Evolutionary conservation across 1,140 invertebrate species (phyloP).

Genomic region (Bacillus rossius): DNA sequence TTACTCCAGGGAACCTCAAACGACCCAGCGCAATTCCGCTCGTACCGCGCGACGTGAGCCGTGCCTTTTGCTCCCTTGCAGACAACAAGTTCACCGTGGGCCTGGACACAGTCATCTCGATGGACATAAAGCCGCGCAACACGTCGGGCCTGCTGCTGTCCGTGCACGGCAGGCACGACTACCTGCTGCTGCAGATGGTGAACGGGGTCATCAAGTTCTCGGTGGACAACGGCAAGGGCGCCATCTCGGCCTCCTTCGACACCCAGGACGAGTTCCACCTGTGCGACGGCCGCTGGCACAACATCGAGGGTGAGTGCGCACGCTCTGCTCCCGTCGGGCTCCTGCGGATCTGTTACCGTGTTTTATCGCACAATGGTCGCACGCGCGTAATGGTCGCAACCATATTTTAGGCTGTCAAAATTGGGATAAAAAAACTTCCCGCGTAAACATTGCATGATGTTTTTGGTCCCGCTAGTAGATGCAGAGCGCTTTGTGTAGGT

Average conservation of each 20-base stretch:
- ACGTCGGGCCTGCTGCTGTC: slow-evolving; percentile 74
- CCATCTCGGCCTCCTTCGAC: slow-evolving; percentile 66
- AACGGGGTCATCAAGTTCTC: slow-evolving; percentile 76
- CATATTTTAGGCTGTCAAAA: no score
- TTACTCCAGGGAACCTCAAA: no score
- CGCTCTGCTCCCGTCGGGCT: no score
- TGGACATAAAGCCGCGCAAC: slow-evolving; percentile 86
- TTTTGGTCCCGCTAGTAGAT: no score
- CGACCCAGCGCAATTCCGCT: no score
- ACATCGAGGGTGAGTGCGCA: slow-evolving; percentile 64
- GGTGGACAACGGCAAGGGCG: slow-evolving; percentile 79
- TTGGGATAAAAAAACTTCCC: no score
- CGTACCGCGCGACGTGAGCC: no score
- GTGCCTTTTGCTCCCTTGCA: slow-evolving; percentile 37
- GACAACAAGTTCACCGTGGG: slow-evolving; percentile 74
- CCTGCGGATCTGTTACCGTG: no score
- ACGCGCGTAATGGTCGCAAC: no score
- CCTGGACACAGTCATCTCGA: slow-evolving; percentile 65
- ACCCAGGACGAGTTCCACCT: slow-evolving; percentile 57
- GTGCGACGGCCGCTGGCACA: slow-evolving; percentile 94
- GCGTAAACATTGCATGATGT: no score
- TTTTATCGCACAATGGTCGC: no score
- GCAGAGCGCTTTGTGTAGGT: no score
- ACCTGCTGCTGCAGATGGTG: slow-evolving; percentile 79
- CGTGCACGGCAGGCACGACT: slow-evolving; percentile 76